A percentile compares a stretch with the other conserved stretches of the same genome.
These are phyloP conservation scores for Panthera leo DNA, from an alignment of 2,113 vertebrate species.

Conservation along the genomic window DNA sequence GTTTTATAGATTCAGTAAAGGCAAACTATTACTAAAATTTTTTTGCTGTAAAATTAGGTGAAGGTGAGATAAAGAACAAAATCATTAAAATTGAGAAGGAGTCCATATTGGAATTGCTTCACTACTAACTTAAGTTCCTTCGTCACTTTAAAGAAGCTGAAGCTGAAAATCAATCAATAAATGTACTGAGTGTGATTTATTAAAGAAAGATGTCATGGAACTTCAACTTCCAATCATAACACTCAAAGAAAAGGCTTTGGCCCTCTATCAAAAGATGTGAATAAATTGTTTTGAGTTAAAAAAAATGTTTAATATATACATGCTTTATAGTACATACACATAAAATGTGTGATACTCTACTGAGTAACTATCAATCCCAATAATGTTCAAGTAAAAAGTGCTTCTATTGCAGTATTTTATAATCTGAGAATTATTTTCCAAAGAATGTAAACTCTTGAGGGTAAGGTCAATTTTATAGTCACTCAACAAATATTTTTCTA, in stretches of 20 bases:
- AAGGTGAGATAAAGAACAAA: neutral
- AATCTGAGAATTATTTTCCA: constrained; percentile 39
- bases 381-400: neutral
- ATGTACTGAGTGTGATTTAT: neutral
- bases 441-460: neutral
- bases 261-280: neutral
- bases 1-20: constrained; percentile 21
- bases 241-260: constrained; percentile 23
- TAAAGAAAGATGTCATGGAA: constrained; percentile 21
- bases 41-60: neutral
- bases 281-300: constrained; percentile 24
- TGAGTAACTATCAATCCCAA: neutral
- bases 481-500: constrained; percentile 12
- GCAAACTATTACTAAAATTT: neutral
- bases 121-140: constrained; percentile 9
- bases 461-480: constrained; percentile 28
- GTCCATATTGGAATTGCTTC: neutral
- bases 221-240: neutral
- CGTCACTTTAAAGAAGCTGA: neutral
- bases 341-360: neutral
- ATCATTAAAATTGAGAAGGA: neutral
- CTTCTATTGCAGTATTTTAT: constrained; percentile 32
- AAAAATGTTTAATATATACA: neutral
- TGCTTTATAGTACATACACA: neutral
- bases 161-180: constrained; percentile 7